Base-by-base conservation (phyloP, 1,140 invertebrate species). In the Bathynomus jamesi region DNA sequence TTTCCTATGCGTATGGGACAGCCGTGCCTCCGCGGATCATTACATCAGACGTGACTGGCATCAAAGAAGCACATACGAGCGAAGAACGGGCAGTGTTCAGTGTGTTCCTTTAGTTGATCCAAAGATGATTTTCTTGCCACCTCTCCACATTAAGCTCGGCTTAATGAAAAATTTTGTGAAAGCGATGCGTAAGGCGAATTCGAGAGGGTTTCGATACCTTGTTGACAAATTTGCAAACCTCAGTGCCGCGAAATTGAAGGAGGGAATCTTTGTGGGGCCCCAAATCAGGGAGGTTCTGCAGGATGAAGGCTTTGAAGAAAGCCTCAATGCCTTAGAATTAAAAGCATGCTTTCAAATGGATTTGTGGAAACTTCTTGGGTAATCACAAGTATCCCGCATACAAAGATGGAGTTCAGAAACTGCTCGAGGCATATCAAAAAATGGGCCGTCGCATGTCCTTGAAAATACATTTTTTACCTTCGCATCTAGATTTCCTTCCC, bases 81-180 rank as follows among this genome's bases (percentile, higher is more conserved):
- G 40, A 40, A 74, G 74, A 21, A 3, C 21, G 17, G 11, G 66
- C 21, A 76, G 70, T 73, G 69, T 73, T 62, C 11, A 11, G n/a
- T 28, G 8, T 61, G 4, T 17, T 10, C 72, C 73, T 30, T 2
- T 75, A 30, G 30, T 75, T 17, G 32, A 74, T n/a, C 72, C 72
- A 17, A 27, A 68, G 21, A 74, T 75, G 8, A 24, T 73, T 67
- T 27, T 70, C 8, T 40, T 75, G 1, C 72, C 73, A 46, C 71
- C 73, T 25, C 65, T 75, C 21, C 73, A 75, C 60, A 75, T 76
- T 28, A 75, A 75, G 30, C 65, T 76, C 24, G 72, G 73, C 25
- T n/a, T 75, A 40, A 75, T 75, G 64, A 75, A 76, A 63, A 69
- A 77, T 28, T 75, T 76, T 29, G 61, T 74, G 11, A 76, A 76